Evolutionary conservation across 2,888 invertebrate genomes (phyloP).

Genomic region (Eupelmus urozonus): DNA sequence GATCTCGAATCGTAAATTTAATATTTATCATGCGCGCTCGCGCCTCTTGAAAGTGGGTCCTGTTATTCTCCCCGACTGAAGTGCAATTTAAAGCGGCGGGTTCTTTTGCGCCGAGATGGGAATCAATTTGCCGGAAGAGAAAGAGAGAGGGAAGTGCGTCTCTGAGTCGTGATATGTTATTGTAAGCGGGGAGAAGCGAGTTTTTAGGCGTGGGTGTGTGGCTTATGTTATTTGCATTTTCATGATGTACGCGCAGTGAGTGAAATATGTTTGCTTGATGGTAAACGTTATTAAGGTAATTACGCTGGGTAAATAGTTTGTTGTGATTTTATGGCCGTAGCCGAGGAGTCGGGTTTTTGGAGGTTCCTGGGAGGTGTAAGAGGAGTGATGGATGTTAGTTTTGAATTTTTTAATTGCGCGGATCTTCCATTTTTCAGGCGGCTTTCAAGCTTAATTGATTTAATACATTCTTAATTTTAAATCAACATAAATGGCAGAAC

Average conservation of each 20-base stretch:
- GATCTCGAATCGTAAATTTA: not conserved
- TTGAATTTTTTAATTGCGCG: no score
- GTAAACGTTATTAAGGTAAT: no score
- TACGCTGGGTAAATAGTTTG: no score
- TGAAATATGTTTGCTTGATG: not conserved
- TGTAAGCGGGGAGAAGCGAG: conserved; percentile 6
- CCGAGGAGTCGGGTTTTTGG: no score
- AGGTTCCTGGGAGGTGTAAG: no score
- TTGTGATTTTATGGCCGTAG: no score
- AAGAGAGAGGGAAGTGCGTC: conserved; percentile 1
- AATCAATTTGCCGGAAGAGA: conserved; percentile 30
- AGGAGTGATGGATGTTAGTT: no score
- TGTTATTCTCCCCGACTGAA: not conserved
- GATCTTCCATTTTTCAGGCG: no score
- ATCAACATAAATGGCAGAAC: no score
- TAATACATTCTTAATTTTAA: no score
- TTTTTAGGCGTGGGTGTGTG: conserved; percentile 8
- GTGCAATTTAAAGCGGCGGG: not conserved
- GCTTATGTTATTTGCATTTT: conserved; percentile 16
- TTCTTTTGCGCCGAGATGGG: not conserved
- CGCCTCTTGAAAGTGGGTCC: conserved; percentile 3
- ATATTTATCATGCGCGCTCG: not conserved
- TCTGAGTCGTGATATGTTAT: not conserved
- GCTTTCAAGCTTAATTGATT: no score
- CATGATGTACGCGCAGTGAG: not conserved